Evolutionary conservation across 2,888 invertebrate genomes (phyloP), one percentile per base, ranked within the genome.

Genomic region (Cryptophagus acutangulus): DNA sequence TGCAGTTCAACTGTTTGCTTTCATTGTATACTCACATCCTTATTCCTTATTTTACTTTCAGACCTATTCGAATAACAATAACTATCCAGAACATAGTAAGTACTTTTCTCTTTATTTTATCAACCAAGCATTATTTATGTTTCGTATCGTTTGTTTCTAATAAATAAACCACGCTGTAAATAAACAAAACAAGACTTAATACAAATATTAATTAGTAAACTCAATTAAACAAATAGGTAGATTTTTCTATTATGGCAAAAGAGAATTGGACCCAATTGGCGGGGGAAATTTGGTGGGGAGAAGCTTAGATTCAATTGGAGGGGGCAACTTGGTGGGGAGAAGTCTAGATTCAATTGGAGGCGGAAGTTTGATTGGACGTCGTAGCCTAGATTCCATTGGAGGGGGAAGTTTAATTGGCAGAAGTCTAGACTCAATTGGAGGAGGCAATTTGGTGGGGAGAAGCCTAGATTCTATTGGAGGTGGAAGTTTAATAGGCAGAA

Each of bases 401-500:
- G 52, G 51, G 5, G 53, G 46, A 12, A 13, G 40, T 36, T 36
- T 52, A 28, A 36, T 38, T n/a, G 48, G 51, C 8, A 39, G 50
- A 35, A 26, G 26, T 20, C 15, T 47, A 25, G 49, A 52, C 33
- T 37, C 40, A 4, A 52, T 55, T 5, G 55, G 55, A 13, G 55
- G 52, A 4, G 49, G 50, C 3, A 50, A 25, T 14, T 12, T 36
- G 6, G 12, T 38, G 2, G 36, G 37, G 10, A 13, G 41, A 29
- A 46, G 46, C 28, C 20, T 57, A 5, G 54, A 54, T 24, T 38
- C 43, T 4, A 50, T 55, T 24, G 53, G 52, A 5, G 53, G 54
- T 1, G 52, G 49, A 9, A 35, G 45, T 18, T 29, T 55, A 34
- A 17, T 40, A 5, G 51, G 50, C n/a, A 46, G 54, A 37, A 40